Conservation (phyloP, 1,140 invertebrate genomes). For the Drosophila simulans region DNA sequence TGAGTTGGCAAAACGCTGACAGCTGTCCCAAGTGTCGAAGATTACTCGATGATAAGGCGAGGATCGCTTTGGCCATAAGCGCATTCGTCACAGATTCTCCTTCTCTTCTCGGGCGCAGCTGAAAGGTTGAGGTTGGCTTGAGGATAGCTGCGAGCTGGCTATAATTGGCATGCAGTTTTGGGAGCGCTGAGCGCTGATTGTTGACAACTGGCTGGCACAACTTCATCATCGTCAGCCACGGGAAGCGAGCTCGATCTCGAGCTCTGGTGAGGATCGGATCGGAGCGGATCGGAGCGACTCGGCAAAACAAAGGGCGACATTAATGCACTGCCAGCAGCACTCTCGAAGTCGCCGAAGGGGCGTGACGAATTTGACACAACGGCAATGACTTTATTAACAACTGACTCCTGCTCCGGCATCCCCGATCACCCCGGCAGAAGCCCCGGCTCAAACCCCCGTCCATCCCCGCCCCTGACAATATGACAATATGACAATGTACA, state of each 20-base stretch:
- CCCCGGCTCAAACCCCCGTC: background rate
- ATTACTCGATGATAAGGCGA: conserved; percentile 41
- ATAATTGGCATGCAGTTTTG: conserved; percentile 71
- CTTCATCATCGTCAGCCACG: conserved; percentile 64
- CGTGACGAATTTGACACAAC: conserved; percentile 80
- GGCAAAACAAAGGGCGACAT: conserved; percentile 76
- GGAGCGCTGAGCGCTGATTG: conserved; percentile 52
- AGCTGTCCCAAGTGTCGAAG: conserved; percentile 67
- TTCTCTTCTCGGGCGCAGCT: conserved; percentile 33
- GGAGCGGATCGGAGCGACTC: background rate
- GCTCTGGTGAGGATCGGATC: conserved; percentile 10
- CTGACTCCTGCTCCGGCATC: conserved; percentile 30
- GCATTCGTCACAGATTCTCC: conserved; percentile 66
- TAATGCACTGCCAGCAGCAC: conserved; percentile 75
- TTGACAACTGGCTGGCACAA: conserved; percentile 77
- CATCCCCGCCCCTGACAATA: background rate
- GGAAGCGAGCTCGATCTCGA: conserved; percentile 5
- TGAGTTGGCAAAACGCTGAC: conserved; percentile 63
- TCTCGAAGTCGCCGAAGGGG: conserved; percentile 66
- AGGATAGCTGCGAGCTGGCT: conserved; percentile 56
- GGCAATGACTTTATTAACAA: conserved; percentile 79
- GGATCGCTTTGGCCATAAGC: conserved; percentile 56
- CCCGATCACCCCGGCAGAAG: conserved; percentile 7
- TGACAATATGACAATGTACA: conserved; percentile 57
- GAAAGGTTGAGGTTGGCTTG: conserved; percentile 47